Conservation (phyloP, 37 sponge, comb jelly and placozoan species). For the Ephydatia muelleri region DNA sequence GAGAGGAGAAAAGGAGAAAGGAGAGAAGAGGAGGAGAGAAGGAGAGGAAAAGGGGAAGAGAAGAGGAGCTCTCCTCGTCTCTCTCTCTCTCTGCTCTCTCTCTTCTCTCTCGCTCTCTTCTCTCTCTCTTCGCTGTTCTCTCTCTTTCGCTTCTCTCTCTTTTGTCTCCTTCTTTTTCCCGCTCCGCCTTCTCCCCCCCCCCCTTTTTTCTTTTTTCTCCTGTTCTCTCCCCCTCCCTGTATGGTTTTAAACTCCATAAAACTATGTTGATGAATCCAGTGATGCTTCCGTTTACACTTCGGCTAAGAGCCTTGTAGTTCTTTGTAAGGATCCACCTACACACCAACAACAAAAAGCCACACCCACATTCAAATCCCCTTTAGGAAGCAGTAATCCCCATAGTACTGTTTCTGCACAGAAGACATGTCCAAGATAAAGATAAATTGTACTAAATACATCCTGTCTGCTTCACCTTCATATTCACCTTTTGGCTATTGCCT, state of each 20-base stretch:
- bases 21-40: neutral
- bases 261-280: constrained; percentile 84
- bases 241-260: constrained; percentile 99
- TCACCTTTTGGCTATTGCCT: neutral
- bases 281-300: constrained; percentile 86
- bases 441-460: constrained; percentile 1
- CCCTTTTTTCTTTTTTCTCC: no score
- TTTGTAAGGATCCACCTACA: constrained; percentile 92
- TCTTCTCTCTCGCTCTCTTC: no score
- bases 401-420: constrained; percentile 90
- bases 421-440: constrained; percentile 89
- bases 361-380: constrained; percentile 1
- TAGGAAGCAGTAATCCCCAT: constrained; percentile 48
- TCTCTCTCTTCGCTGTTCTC: no score
- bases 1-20: neutral
- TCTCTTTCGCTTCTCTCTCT: no score
- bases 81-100: no score
- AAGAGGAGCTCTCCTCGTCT: no score
- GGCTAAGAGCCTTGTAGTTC: constrained; percentile 94
- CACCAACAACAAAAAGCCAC: constrained; percentile 1
- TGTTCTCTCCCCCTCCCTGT: constrained; percentile 49
- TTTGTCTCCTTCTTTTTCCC: no score
- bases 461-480: neutral
- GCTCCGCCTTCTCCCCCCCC: no score
- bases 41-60: neutral